Evolutionary conservation across 2,113 vertebrate species (phyloP), one percentile per base, ranked within the genome.

Genomic region (Oriolus oriolus): DNA sequence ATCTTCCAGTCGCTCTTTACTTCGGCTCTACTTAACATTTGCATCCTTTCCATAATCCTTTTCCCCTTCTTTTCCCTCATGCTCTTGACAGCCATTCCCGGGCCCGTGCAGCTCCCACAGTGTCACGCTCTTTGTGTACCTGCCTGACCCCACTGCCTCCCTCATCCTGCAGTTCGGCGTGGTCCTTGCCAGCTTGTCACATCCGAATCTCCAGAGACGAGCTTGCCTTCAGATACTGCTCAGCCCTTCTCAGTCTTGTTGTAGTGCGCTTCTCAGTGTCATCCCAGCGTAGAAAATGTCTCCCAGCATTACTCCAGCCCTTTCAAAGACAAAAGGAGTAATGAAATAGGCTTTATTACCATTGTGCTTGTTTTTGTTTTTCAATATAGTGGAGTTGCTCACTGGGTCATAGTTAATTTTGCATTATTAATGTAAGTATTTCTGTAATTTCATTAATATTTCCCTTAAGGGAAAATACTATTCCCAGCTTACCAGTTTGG

Each of bases 101-200:
- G 11, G 30, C 52, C 52, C 11, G 9, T 56, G 49, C 57, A 57
- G 77, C 26, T 69, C 20, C 84, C 30, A 5, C 5, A 1, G 0
- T 2, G 9, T 57, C 9, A 4, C 0, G 0, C 13, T 31, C 33
- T 54, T 37, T 39, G 39, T 35, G 30, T 26, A 13, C 35, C 26
- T 37, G 9, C 35, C 35, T 44, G 45, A 54, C 17, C 15, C 30
- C 10, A 0, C 8, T 77, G 54, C 50, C 61, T 52, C 50, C 3
- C 31, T 73, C 33, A 7, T 14, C 30, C 49, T 83, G 57, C 20
- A 13, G 0, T 8, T 56, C 10, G 41, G 3, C 8, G 3, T 28
- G 37, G 39, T n/a, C 22, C 4, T 2, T 83, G 66, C 57, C 53
- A 53, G 24, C 33, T 68, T n/a, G 15, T 65, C 53, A 17, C 35